phyloP scores from a whole-genome alignment of 1,140 invertebrate genomes.

The Kradibia gibbosae region DNA sequence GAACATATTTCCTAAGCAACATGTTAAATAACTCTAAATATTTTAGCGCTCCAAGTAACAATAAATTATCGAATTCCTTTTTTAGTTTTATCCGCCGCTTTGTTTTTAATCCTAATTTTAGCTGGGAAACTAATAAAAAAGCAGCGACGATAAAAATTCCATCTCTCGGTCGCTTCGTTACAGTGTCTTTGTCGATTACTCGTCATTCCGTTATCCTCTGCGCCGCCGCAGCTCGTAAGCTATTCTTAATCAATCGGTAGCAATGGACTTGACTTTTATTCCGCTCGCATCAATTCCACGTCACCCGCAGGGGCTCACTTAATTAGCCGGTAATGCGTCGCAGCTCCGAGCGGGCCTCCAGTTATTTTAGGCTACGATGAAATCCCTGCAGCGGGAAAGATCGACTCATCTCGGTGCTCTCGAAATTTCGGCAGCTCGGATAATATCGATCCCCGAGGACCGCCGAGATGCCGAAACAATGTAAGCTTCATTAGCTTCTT shows the following conservation, averaged over 20 bases:
- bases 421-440: neutral
- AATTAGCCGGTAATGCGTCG: slow-evolving; percentile 12
- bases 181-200: neutral
- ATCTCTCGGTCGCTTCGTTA: too few species aligned
- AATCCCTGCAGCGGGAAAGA: neutral
- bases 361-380: neutral
- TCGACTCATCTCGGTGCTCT: neutral
- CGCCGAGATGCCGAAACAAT: neutral
- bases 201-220: neutral
- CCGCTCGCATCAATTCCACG: neutral
- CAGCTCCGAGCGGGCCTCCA: neutral
- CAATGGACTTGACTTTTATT: slow-evolving; percentile 7
- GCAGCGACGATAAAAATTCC: neutral
- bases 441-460: neutral
- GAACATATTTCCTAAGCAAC: too few species aligned
- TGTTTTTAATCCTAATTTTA: too few species aligned
- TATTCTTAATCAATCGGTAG: neutral
- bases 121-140: too few species aligned
- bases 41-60: too few species aligned
- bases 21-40: too few species aligned
- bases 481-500: neutral
- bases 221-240: neutral
- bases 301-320: neutral
- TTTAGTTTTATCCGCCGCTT: too few species aligned
- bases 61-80: too few species aligned